phyloP scores from a whole-genome alignment of 2,888 invertebrate genomes.

The Thymelicus sylvestris region DNA sequence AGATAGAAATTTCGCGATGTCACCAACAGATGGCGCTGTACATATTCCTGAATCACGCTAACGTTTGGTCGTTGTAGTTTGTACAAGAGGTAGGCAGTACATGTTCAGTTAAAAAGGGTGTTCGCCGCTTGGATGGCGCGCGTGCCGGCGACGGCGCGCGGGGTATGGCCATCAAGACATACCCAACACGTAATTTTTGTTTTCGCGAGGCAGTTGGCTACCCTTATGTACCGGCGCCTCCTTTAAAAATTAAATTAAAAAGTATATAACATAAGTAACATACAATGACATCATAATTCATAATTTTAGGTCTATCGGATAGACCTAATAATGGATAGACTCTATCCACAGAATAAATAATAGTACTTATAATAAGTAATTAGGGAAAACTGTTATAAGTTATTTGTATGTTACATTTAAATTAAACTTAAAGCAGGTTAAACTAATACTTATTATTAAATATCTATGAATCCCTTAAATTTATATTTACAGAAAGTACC shows the following conservation, averaged over 20 bases:
- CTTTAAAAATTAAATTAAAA: slow-evolving; percentile 38
- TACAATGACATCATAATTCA: too few species aligned
- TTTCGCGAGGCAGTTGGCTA: slow-evolving; percentile 88
- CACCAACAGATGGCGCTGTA: slow-evolving; percentile 53
- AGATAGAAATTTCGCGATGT: background rate
- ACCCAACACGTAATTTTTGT: slow-evolving; percentile 93
- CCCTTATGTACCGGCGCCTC: slow-evolving; percentile 88
- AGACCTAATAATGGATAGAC: too few species aligned
- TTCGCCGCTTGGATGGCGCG: slow-evolving; percentile 90
- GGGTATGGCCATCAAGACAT: slow-evolving; percentile 95
- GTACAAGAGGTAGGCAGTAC: background rate
- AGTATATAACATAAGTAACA: too few species aligned
- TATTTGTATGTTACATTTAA: too few species aligned
- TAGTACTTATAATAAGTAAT: too few species aligned
- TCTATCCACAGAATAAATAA: too few species aligned
- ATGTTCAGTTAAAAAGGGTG: slow-evolving; percentile 84
- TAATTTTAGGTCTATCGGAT: too few species aligned
- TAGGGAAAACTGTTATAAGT: too few species aligned
- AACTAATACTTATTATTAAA: background rate
- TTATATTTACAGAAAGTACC: slow-evolving; percentile 57
- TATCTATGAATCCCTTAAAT: background rate
- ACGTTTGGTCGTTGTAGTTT: slow-evolving; percentile 32
- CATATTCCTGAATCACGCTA: slow-evolving; percentile 51
- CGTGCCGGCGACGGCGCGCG: slow-evolving; percentile 80
- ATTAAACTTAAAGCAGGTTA: too few species aligned